Conservation (phyloP, 23 tunicate genomes). For the Trididemnum nubilum region DNA sequence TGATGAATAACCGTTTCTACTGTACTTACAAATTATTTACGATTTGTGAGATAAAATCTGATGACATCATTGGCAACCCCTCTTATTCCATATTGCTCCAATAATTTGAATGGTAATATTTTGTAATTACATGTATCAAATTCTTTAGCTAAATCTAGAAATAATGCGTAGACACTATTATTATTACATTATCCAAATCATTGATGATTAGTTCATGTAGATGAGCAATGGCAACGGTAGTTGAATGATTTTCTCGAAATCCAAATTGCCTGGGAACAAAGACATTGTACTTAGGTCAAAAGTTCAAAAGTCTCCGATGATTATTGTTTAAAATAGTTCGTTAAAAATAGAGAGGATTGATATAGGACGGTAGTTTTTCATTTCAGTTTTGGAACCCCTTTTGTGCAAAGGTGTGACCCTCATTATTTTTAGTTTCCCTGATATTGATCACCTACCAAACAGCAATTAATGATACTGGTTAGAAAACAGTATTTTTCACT, state of each 20-base stretch:
- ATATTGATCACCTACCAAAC: background rate
- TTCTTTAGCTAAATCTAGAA: slow-evolving; percentile 2
- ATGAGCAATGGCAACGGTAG: background rate
- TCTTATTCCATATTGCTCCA: background rate
- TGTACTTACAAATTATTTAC: background rate
- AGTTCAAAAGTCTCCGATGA: background rate
- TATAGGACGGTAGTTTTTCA: slow-evolving; percentile 30
- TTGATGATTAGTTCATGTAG: background rate
- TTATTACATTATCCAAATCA: background rate
- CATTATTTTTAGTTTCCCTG: slow-evolving; percentile 18
- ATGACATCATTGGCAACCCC: background rate
- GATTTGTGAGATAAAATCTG: slow-evolving; percentile 1
- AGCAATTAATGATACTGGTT: background rate
- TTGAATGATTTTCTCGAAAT: slow-evolving; percentile 20
- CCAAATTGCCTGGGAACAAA: slow-evolving; percentile 25
- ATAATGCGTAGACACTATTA: background rate
- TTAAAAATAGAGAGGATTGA: slow-evolving; percentile 5
- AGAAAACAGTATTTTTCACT: too few relatives aligned
- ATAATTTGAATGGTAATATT: slow-evolving; percentile 12
- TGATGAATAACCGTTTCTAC: background rate
- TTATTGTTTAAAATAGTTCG: slow-evolving; percentile 23
- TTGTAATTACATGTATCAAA: slow-evolving; percentile 19
- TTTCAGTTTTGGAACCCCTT: background rate
- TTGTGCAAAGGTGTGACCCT: slow-evolving; percentile 25
- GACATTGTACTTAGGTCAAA: background rate